Evolutionary conservation across 2,113 vertebrate species (phyloP).

Genomic region (Acanthochromis polyacanthus): DNA sequence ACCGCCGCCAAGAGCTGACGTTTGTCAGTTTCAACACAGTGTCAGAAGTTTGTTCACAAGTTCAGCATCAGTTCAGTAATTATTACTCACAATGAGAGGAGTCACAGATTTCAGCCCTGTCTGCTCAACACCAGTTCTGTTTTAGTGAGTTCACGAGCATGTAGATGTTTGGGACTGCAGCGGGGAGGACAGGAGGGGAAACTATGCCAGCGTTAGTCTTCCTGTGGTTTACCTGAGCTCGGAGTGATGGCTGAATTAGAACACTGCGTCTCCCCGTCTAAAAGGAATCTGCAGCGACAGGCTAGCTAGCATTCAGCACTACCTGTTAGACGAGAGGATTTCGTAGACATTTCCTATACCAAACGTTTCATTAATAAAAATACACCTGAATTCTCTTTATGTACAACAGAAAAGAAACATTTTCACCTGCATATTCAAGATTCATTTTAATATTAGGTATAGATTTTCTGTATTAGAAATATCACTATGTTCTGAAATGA

Average conservation of each 20-base stretch:
- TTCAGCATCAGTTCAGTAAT: constrained; percentile 64
- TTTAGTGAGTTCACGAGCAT: constrained; percentile 59
- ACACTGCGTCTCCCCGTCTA: constrained; percentile 56
- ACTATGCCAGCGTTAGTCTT: constrained; percentile 68
- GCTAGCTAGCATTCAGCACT: constrained; percentile 72
- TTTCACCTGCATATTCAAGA: constrained; percentile 88
- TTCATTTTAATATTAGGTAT: constrained; percentile 88
- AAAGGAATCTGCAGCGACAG: constrained; percentile 67
- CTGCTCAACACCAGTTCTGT: constrained; percentile 60
- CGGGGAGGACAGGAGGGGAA: constrained; percentile 23
- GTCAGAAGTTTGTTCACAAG: constrained; percentile 73
- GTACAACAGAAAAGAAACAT: constrained; percentile 82
- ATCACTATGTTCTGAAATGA: constrained; percentile 87
- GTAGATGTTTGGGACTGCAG: constrained; percentile 41
- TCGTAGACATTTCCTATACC: constrained; percentile 72
- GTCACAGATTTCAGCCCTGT: constrained; percentile 46
- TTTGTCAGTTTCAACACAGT: constrained; percentile 73
- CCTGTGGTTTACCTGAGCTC: constrained; percentile 82
- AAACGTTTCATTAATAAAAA: constrained; percentile 81
- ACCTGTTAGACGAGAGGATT: constrained; percentile 75
- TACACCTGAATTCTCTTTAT: constrained; percentile 84
- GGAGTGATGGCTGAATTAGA: constrained; percentile 74
- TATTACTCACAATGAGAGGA: constrained; percentile 51
- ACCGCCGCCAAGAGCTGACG: constrained; percentile 51
- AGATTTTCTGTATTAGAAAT: constrained; percentile 92